Conservation (phyloP, 35 echinoderm and acorn worm species). For the Stichopus chloronotus region DNA sequence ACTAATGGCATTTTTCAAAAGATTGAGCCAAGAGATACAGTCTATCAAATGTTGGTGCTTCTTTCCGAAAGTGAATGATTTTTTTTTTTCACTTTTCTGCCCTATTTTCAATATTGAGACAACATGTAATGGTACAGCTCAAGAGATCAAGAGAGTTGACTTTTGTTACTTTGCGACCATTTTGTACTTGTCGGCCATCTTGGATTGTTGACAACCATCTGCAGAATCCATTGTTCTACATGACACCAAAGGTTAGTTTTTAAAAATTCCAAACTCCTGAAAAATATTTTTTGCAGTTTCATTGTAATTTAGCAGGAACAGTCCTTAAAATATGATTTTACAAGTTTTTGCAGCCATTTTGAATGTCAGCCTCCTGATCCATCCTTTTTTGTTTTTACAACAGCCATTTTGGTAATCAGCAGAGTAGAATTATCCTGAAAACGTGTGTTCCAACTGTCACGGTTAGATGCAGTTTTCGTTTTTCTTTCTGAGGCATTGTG, state of each 20-base stretch:
- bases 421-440: conserved; percentile 3
- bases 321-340: conserved; percentile 10
- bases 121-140: not conserved
- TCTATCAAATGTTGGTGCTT: no score
- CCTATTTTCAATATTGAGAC: not conserved
- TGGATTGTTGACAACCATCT: conserved; percentile 31
- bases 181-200: not conserved
- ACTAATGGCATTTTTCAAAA: no score
- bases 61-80: no score
- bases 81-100: no score
- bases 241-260: not conserved
- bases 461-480: not conserved
- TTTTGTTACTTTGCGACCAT: not conserved
- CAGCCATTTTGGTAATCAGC: conserved; percentile 27
- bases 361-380: not conserved
- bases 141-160: not conserved
- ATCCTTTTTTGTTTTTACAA: not conserved
- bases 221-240: conserved; percentile 29
- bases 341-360: not conserved
- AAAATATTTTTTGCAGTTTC: not conserved
- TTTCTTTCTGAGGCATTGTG: not conserved
- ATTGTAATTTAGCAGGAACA: not conserved
- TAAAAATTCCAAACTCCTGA: not conserved
- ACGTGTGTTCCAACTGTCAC: not conserved
- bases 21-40: no score